Percentiles rank a stretch among this genome's conserved stretches.
These are phyloP conservation scores for Corythornis vintsioides DNA, from an alignment of 2,113 vertebrate species.

Conservation along the genomic window DNA sequence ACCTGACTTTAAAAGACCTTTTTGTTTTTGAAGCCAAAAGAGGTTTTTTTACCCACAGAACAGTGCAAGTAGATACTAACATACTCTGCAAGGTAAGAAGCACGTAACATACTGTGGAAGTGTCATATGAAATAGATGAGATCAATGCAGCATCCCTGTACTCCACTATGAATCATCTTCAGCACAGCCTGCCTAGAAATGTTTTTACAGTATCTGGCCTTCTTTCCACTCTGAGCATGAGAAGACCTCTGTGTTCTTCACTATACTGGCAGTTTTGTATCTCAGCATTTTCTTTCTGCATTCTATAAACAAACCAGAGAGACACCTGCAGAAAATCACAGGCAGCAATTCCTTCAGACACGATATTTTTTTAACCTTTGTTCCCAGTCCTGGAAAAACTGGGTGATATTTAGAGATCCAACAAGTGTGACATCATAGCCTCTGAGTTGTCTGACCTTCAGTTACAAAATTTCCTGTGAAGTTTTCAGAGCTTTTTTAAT, in stretches of 20 bases:
- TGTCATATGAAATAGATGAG: neutral
- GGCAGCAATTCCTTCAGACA: neutral
- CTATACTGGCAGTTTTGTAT: neutral
- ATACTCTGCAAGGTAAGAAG: neutral
- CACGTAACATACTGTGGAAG: neutral
- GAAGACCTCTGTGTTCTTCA: neutral
- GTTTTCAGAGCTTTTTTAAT: neutral
- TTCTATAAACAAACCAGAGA: neutral
- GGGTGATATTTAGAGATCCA: neutral
- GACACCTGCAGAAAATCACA: neutral
- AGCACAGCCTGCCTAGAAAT: neutral
- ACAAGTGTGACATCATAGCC: neutral
- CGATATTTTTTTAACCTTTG: neutral
- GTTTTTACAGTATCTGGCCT: neutral
- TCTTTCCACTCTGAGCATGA: fast-evolving
- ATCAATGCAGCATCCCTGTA: neutral
- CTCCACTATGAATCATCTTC: neutral
- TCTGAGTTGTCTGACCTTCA: neutral
- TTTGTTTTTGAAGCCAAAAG: neutral
- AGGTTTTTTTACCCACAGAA: neutral
- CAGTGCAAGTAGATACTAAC: neutral
- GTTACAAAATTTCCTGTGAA: neutral
- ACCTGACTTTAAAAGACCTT: neutral
- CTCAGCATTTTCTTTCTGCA: neutral
- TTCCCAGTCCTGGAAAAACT: neutral